Evolutionary conservation across 2,113 vertebrate genomes (phyloP).

Genomic region (Alectura lathami): DNA sequence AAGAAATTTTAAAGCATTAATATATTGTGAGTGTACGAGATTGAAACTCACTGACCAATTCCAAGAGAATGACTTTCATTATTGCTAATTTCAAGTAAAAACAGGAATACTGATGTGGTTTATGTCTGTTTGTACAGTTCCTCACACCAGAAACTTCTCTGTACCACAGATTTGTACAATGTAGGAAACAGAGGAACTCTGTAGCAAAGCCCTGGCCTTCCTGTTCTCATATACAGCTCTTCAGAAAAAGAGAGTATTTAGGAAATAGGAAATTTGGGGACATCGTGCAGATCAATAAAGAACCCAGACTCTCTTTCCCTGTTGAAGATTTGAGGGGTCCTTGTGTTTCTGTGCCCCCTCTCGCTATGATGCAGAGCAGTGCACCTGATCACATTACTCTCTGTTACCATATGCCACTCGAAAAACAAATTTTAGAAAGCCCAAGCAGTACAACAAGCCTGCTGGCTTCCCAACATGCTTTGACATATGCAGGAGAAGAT

Average conservation of each 20-base stretch:
- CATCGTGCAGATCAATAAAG: background rate
- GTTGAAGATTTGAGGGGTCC: background rate
- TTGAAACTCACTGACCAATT: background rate
- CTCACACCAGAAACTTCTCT: background rate
- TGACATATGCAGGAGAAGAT: conserved; percentile 44
- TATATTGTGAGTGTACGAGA: conserved; percentile 32
- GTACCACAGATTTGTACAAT: background rate
- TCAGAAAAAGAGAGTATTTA: background rate
- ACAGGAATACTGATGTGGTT: background rate
- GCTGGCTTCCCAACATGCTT: conserved; percentile 43
- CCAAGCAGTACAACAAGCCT: conserved; percentile 1
- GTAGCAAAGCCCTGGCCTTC: background rate
- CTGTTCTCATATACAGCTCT: background rate
- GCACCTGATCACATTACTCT: conserved; percentile 21
- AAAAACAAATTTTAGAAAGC: conserved; percentile 25
- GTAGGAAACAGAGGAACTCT: background rate
- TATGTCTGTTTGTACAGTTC: conserved; percentile 9
- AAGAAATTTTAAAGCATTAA: conserved; percentile 47
- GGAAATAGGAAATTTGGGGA: background rate
- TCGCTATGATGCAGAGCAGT: background rate
- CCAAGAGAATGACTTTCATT: conserved; percentile 1
- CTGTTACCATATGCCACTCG: conserved; percentile 13
- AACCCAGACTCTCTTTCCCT: background rate
- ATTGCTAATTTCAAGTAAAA: conserved; percentile 42
- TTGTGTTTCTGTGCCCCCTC: background rate